Evolutionary conservation across 2,888 invertebrate genomes (phyloP).

Genomic region (Sabatieria punctata): DNA sequence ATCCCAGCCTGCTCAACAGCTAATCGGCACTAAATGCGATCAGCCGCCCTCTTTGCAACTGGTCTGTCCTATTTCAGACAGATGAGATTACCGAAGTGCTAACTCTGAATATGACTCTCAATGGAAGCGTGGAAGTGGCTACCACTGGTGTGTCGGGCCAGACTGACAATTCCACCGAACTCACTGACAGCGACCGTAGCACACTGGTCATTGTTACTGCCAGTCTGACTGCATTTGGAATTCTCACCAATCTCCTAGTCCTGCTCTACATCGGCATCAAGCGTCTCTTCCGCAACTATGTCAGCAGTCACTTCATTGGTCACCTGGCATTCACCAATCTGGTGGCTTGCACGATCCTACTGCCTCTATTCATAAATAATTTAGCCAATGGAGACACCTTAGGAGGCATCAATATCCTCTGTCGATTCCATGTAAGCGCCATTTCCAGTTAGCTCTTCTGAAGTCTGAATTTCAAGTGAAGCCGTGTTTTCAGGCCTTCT

Average conservation of each 20-base stretch:
- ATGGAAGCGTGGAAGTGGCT: no score
- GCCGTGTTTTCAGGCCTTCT: slow-evolving; percentile 19
- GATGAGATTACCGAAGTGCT: no score
- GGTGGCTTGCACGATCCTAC: slow-evolving; percentile 17
- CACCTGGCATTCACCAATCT: slow-evolving; percentile 28
- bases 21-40: no score
- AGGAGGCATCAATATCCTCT: slow-evolving; percentile 18
- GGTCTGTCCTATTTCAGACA: no score
- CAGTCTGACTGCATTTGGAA: slow-evolving; percentile 13
- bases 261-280: slow-evolving; percentile 22
- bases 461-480: no score
- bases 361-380: slow-evolving; percentile 23
- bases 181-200: slow-evolving; percentile 13
- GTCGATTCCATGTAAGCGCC: slow-evolving; percentile 20
- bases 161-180: no score
- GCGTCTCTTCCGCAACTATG: slow-evolving; percentile 27
- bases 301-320: slow-evolving; percentile 29
- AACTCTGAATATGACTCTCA: no score
- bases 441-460: neutral
- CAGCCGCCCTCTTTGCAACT: no score
- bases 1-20: no score
- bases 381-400: slow-evolving; percentile 22
- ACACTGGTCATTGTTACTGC: slow-evolving; percentile 4
- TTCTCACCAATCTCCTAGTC: slow-evolving; percentile 20
- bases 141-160: no score